Conservation (phyloP, 2,797 vertebrate species). For the Sciurus carolinensis region DNA sequence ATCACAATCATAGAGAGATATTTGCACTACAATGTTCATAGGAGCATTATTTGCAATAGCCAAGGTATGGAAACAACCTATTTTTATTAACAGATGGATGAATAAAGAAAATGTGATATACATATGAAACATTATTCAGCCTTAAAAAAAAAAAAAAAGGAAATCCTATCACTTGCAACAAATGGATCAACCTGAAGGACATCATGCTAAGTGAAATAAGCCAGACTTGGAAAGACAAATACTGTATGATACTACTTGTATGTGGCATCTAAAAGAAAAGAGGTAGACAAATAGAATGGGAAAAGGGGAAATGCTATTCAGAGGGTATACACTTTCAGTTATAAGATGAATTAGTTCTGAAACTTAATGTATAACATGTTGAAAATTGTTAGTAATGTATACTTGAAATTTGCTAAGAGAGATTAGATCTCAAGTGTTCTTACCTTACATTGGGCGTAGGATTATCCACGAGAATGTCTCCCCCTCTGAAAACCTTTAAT, state of each 20-base stretch:
- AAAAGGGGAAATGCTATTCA: not conserved
- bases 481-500: not conserved
- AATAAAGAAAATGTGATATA: too few relatives aligned
- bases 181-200: too few relatives aligned
- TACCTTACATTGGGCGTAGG: not conserved
- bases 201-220: too few relatives aligned
- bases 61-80: too few relatives aligned
- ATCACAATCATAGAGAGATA: too few relatives aligned
- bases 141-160: too few relatives aligned
- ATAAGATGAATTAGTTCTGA: not conserved
- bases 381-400: not conserved
- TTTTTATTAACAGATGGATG: too few relatives aligned
- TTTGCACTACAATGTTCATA: too few relatives aligned
- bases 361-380: not conserved
- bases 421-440: not conserved
- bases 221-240: too few relatives aligned
- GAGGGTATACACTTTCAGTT: not conserved
- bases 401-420: not conserved
- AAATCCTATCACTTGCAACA: too few relatives aligned
- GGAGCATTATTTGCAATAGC: too few relatives aligned
- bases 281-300: not conserved
- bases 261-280: not conserved
- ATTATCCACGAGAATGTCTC: not conserved
- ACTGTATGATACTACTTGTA: not conserved
- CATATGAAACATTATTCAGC: too few relatives aligned